Evolutionary conservation across 2,888 invertebrate species (phyloP), one percentile per base, ranked within the genome.

Genomic region (Pelosia muscerda): DNA sequence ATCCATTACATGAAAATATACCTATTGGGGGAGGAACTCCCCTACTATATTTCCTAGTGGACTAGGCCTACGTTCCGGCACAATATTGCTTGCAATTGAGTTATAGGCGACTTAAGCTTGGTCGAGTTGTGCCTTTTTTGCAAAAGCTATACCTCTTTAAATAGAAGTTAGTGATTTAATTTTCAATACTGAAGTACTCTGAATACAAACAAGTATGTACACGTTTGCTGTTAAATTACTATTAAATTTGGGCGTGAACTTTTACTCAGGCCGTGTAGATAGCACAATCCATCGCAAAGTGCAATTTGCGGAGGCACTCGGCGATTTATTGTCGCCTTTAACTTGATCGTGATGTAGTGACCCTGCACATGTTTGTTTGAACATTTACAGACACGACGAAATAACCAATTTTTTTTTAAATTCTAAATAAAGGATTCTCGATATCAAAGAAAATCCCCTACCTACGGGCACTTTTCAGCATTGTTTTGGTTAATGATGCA

Each of bases 251-350:
- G 58, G 34, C 9, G n/a, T 59, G 38, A 67, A 54, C 53, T 63
- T 63, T 54, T n/a, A 25, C 38, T 68, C 23, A 26, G 23, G 38
- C 42, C 56, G 59, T 57, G 13, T 66, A 55, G 26, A 15, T 66
- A 55, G 26, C 65, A 55, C 68, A 67, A 63, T 65, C 59, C 70
- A 70, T 77, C 74, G 72, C 84, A 86, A 86, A 81, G 83, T 75
- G 77, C 83, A 84, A 84, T 85, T 82, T 82, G 83, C 83, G 81
- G 79, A 75, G 82, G 78, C 63, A 66, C 53, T 57, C 66, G 79
- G 66, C 72, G 74, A 88, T 89, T 89, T 88, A 91, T 88, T 71
- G 82, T 80, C 80, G 79, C 83, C 85, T 86, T 86, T 85, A 84
- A 88, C 86, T 86, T 86, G 87, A 86, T 87, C 85, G n/a, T n/a